These are phyloP conservation scores for Quadriops clusia DNA, from an alignment of 2,888 invertebrate genomes.

Conservation along the genomic window DNA sequence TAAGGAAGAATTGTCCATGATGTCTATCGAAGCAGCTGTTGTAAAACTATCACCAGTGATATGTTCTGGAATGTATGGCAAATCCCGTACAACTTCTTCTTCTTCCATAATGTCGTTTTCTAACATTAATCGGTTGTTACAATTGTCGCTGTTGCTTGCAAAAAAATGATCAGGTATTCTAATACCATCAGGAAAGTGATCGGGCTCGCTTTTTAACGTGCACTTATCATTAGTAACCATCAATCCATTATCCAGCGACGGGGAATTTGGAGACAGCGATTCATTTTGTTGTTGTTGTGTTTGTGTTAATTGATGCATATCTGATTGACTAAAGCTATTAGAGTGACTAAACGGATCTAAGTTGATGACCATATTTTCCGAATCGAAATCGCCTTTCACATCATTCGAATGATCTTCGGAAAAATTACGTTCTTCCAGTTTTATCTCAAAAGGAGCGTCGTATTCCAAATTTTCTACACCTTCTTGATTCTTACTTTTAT, in stretches of 20 bases:
- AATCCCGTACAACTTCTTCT: slow-evolving; percentile 9
- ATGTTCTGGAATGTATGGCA: slow-evolving; percentile 26
- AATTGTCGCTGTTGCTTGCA: no score
- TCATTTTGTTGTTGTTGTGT: no score
- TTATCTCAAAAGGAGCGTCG: slow-evolving; percentile 15
- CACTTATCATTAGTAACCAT: slow-evolving; percentile 29
- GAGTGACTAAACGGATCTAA: slow-evolving; percentile 47
- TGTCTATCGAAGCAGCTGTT: slow-evolving; percentile 1
- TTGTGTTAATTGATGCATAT: no score
- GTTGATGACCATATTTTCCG: slow-evolving; percentile 46
- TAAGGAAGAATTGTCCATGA: no score
- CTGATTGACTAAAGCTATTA: slow-evolving; percentile 21
- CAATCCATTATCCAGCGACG: slow-evolving; percentile 20
- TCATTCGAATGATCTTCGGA: slow-evolving; percentile 24
- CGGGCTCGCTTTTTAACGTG: slow-evolving; percentile 41
- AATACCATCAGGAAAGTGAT: slow-evolving; percentile 33
- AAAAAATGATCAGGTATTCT: no score
- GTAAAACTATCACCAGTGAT: slow-evolving; percentile 27
- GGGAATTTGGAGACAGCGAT: slow-evolving; percentile 8
- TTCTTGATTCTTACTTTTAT: slow-evolving; percentile 27
- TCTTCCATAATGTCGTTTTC: no score
- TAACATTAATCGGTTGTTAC: no score
- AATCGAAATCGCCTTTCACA: no score
- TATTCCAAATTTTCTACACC: slow-evolving; percentile 26
- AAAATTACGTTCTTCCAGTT: slow-evolving; percentile 17